Conservation (phyloP, 2,797 vertebrate species). For the Onychomys arenicola region DNA sequence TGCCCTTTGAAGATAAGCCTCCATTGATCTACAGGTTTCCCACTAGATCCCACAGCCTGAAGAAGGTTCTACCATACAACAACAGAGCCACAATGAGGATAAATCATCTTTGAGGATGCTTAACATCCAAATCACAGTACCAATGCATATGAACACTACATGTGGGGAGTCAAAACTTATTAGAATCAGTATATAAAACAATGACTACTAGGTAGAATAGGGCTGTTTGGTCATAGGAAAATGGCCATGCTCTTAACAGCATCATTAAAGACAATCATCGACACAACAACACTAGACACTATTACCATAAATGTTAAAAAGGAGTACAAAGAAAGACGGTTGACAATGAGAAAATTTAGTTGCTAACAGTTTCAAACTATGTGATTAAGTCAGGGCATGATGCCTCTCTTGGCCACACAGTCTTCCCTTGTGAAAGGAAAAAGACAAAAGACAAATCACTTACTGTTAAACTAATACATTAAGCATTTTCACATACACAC, state of each 20-base stretch:
- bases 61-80: not conserved
- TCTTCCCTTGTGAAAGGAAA: not conserved
- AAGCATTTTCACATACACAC: no score
- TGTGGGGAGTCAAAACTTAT: not conserved
- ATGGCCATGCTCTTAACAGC: not conserved
- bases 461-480: not conserved
- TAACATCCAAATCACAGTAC: not conserved
- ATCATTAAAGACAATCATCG: not conserved
- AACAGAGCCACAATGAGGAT: not conserved
- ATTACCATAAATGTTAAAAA: not conserved
- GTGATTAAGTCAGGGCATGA: not conserved
- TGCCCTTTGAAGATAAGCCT: no score
- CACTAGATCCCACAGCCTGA: not conserved
- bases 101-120: not conserved
- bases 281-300: fast-evolving
- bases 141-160: not conserved
- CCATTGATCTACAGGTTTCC: not conserved
- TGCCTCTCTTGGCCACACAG: not conserved
- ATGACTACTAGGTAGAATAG: not conserved
- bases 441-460: not conserved
- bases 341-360: not conserved
- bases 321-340: not conserved
- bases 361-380: not conserved
- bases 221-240: not conserved
- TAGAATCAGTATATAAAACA: not conserved